phyloP scores from a whole-genome alignment of 2,888 invertebrate species.

The Philopedon plagiatum region DNA sequence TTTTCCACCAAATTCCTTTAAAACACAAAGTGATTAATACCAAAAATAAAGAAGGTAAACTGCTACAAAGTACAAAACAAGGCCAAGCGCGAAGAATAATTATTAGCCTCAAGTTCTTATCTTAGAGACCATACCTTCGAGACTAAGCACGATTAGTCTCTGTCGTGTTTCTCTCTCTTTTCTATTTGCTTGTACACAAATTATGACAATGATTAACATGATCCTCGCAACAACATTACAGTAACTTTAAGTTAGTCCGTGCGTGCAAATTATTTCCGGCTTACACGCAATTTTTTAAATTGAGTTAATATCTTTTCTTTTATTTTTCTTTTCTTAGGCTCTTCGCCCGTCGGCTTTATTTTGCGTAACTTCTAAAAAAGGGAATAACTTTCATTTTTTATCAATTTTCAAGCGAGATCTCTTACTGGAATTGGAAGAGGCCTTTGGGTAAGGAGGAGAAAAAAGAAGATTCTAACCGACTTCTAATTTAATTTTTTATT shows the following conservation, averaged over 20 bases:
- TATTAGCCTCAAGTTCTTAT: conserved; percentile 12
- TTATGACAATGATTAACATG: conserved; percentile 48
- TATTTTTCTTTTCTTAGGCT: conserved; percentile 38
- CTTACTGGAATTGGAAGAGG: conserved; percentile 39
- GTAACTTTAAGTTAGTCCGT: conserved; percentile 34
- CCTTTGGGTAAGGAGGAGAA: conserved; percentile 28
- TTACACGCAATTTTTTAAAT: conserved; percentile 35
- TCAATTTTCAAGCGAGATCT: conserved; percentile 41
- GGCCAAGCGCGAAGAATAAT: conserved; percentile 6
- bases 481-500: conserved; percentile 43
- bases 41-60: conserved; percentile 13
- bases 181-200: conserved; percentile 30
- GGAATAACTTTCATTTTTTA: conserved; percentile 45
- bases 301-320: conserved; percentile 36
- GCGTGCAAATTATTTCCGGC: conserved; percentile 22
- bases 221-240: conserved; percentile 31
- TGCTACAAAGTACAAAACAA: conserved; percentile 6
- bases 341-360: conserved; percentile 38
- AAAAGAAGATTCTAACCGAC: conserved; percentile 36
- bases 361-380: conserved; percentile 37
- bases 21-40: neutral
- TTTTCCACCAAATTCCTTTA: neutral
- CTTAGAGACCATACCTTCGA: conserved; percentile 35
- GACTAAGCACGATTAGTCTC: conserved; percentile 33
- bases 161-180: conserved; percentile 12